These are phyloP conservation scores for Arrhopalites spinosus DNA, from an alignment of 2,888 invertebrate species.

Conservation along the genomic window DNA sequence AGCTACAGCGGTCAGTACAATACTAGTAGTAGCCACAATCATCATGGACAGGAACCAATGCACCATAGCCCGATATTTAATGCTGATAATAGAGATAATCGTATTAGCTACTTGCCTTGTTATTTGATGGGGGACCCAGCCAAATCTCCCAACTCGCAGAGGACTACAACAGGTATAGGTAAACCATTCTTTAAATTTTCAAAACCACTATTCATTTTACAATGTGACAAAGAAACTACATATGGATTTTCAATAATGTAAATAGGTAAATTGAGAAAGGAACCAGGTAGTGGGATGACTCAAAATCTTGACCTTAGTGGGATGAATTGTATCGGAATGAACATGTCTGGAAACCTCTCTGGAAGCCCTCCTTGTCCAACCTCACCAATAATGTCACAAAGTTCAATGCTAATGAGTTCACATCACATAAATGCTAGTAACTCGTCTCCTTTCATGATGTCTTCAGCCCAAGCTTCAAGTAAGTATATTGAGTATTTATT, in stretches of 20 bases:
- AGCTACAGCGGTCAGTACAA: background rate
- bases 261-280: slow-evolving; percentile 28
- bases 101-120: slow-evolving; percentile 20
- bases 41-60: background rate
- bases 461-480: background rate
- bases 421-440: background rate
- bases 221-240: too few relatives aligned
- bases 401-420: too few relatives aligned
- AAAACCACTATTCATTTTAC: too few relatives aligned
- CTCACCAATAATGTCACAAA: background rate
- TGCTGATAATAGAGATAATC: too few relatives aligned
- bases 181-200: too few relatives aligned
- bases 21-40: background rate
- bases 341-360: background rate
- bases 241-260: too few relatives aligned
- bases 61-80: too few relatives aligned
- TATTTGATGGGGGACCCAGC: slow-evolving; percentile 32
- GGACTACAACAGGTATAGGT: too few relatives aligned
- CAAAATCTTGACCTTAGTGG: slow-evolving; percentile 22
- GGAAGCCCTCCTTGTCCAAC: slow-evolving; percentile 6
- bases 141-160: slow-evolving; percentile 31
- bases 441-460: background rate
- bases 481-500: background rate
- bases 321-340: background rate
- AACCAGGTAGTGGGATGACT: slow-evolving; percentile 18